Evolutionary conservation across 2,888 invertebrate species (phyloP).

Genomic region (Gryllus longicercus): DNA sequence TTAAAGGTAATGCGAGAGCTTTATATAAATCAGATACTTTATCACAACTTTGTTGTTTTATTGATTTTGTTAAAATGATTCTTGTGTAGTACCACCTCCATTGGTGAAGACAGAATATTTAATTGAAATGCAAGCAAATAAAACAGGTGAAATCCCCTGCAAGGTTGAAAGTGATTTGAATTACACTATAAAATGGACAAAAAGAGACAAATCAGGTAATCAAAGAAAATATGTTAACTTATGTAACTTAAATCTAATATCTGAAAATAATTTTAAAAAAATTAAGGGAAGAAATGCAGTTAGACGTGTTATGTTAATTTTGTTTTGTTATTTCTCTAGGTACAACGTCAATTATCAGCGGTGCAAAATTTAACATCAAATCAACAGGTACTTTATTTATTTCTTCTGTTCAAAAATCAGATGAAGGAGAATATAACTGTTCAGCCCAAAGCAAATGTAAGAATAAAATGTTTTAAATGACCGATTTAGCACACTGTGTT

Average conservation of each 20-base stretch:
- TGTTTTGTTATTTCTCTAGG: no score
- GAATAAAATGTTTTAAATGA: neutral
- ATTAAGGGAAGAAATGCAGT: no score
- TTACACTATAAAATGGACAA: neutral
- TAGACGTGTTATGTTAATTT: no score
- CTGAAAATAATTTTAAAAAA: no score
- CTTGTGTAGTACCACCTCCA: neutral
- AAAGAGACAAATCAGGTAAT: neutral
- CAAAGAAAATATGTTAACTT: no score
- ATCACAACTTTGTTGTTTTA: no score
- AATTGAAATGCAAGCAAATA: neutral
- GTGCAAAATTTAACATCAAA: no score
- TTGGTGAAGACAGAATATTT: neutral
- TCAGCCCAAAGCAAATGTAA: neutral
- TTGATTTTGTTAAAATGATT: no score
- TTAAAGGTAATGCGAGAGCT: neutral
- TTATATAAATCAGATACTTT: no score
- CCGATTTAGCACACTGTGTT: neutral
- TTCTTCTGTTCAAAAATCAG: neutral
- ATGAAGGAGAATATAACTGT: neutral
- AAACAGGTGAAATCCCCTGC: neutral
- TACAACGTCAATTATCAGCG: no score
- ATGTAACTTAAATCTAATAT: no score
- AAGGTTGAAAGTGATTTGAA: neutral
- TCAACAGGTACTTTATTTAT: no score